phyloP scores from a whole-genome alignment of 1,140 invertebrate species.

The Leucophenga varia region DNA sequence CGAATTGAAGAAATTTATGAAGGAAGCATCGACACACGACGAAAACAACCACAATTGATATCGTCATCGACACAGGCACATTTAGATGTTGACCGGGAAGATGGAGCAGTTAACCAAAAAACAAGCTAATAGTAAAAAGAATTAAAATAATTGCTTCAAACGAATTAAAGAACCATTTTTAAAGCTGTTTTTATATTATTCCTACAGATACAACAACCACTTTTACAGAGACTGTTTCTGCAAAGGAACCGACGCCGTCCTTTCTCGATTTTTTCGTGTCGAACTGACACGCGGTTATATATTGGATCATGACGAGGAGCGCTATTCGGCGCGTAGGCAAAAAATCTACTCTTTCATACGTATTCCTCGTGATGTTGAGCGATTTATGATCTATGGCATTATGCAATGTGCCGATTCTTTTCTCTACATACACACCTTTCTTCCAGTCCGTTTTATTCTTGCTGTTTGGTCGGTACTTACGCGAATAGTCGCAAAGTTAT shows the following conservation, averaged over 20 bases:
- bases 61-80: conserved; percentile 4
- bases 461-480: conserved; percentile 79
- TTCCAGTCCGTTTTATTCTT: conserved; percentile 88
- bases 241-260: conserved; percentile 12
- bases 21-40: conserved; percentile 18
- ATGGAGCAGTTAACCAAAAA: conserved; percentile 38
- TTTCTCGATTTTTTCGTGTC: conserved; percentile 70
- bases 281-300: conserved; percentile 90
- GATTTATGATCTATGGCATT: conserved; percentile 95
- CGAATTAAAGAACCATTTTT: background rate
- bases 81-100: conserved; percentile 26
- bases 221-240: background rate
- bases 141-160: conserved; percentile 1
- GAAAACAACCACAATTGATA: conserved; percentile 8
- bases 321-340: conserved; percentile 88
- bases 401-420: conserved; percentile 98
- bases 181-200: background rate
- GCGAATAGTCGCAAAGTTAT: conserved; percentile 69
- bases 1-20: conserved; percentile 53
- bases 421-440: conserved; percentile 96
- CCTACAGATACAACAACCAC: no score
- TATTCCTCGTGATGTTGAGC: conserved; percentile 90
- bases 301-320: conserved; percentile 90
- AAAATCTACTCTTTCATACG: conserved; percentile 97
- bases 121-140: background rate